phyloP scores from a whole-genome alignment of 2,113 vertebrate genomes.

The Mesocricetus auratus region DNA sequence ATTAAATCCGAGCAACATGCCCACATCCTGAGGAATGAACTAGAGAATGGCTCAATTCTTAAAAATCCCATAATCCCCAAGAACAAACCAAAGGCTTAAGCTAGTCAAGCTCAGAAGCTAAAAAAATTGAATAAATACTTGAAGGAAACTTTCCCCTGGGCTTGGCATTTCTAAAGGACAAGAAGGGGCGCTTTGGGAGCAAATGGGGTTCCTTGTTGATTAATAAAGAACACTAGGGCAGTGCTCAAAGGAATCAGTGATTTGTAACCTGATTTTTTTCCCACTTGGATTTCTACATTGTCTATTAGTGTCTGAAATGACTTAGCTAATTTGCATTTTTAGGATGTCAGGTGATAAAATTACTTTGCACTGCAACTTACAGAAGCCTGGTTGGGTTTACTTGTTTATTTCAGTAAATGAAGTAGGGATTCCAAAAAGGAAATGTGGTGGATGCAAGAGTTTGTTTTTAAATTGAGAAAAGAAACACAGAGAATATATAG shows the following conservation, averaged over 20 bases:
- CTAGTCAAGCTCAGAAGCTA: conserved; percentile 63
- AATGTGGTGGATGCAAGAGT: conserved; percentile 2
- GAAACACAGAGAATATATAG: background rate
- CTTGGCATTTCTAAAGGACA: conserved; percentile 54
- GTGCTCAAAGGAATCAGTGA: conserved; percentile 45
- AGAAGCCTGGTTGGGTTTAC: conserved; percentile 41
- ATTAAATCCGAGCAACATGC: conserved; percentile 56
- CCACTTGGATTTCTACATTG: conserved; percentile 48
- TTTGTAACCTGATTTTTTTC: conserved; percentile 33
- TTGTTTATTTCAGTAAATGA: conserved; percentile 60
- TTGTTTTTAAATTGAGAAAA: conserved; percentile 58
- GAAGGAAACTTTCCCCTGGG: conserved; percentile 52
- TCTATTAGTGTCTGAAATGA: conserved; percentile 63
- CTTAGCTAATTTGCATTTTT: conserved; percentile 65
- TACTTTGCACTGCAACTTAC: conserved; percentile 59
- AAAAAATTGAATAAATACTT: conserved; percentile 69
- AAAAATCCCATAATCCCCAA: conserved; percentile 64
- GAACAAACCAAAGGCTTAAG: conserved; percentile 68
- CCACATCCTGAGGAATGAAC: conserved; percentile 57
- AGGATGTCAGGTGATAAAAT: conserved; percentile 60
- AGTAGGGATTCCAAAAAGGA: conserved; percentile 44
- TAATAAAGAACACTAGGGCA: conserved; percentile 61
- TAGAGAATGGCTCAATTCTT: conserved; percentile 63
- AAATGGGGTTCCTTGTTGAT: conserved; percentile 57
- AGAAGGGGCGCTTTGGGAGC: background rate